phyloP scores from a whole-genome alignment of 1,140 invertebrate genomes.

The Frieseomelitta varia region DNA sequence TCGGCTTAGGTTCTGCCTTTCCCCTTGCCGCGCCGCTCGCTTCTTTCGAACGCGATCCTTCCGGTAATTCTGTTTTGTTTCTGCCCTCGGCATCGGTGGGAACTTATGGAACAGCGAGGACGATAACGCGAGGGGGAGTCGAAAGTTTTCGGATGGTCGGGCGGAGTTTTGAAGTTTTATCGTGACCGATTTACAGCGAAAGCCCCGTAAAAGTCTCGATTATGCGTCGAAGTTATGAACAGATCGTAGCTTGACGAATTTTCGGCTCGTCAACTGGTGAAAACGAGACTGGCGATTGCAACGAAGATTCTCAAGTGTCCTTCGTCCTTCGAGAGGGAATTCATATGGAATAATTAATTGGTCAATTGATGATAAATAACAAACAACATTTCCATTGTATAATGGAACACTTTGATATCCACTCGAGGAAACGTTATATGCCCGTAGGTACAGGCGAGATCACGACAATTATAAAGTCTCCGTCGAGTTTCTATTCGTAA shows the following conservation, averaged over 20 bases:
- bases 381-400: not conserved
- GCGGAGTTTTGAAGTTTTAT: constrained; percentile 37
- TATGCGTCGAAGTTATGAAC: constrained; percentile 15
- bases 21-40: not conserved
- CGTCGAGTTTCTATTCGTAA: not conserved
- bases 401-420: not conserved
- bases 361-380: not conserved
- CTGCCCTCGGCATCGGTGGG: not conserved
- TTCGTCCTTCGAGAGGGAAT: not conserved
- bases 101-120: constrained; percentile 9
- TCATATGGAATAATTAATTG: not conserved
- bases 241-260: not conserved
- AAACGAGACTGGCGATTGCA: not conserved
- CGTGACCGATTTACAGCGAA: constrained; percentile 31
- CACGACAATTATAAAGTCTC: not conserved
- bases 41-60: not conserved
- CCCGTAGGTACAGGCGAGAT: not conserved
- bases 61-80: constrained; percentile 27
- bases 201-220: constrained; percentile 22
- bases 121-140: not conserved
- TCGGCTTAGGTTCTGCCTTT: not conserved
- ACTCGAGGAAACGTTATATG: not conserved
- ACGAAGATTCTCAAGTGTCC: no score
- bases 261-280: not conserved
- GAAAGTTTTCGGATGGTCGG: constrained; percentile 29